phyloP scores from a whole-genome alignment of 2,888 invertebrate genomes.

The Oxytorus armatus region DNA sequence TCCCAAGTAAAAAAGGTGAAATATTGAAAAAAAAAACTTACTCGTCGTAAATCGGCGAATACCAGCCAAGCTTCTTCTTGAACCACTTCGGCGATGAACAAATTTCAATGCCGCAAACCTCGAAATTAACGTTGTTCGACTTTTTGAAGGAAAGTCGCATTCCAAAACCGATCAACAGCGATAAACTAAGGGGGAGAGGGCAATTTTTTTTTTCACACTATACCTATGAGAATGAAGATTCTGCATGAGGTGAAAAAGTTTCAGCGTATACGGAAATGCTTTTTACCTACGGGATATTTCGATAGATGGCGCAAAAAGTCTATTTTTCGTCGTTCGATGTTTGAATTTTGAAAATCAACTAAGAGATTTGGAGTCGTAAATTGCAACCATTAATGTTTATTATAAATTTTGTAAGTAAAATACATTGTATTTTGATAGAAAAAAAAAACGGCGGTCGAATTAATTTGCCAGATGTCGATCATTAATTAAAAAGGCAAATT shows the following conservation, averaged over 20 bases:
- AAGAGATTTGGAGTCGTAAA: too few species aligned
- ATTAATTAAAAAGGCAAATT: too few species aligned
- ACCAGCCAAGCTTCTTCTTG: conserved; percentile 76
- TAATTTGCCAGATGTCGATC: too few species aligned
- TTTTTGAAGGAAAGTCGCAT: conserved; percentile 78
- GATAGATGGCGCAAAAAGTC: not conserved
- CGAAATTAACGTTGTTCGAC: conserved; percentile 74
- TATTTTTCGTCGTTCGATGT: too few species aligned
- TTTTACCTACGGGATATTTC: not conserved
- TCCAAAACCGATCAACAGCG: conserved; percentile 72
- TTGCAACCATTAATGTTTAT: too few species aligned
- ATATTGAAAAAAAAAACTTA: conserved; percentile 69
- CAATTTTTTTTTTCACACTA: not conserved
- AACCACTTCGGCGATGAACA: conserved; percentile 78
- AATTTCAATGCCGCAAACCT: conserved; percentile 77
- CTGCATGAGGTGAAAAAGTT: not conserved
- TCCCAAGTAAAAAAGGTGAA: not conserved
- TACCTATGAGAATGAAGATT: not conserved
- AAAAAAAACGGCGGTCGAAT: too few species aligned
- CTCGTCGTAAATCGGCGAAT: conserved; percentile 75
- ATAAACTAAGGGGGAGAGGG: too few species aligned
- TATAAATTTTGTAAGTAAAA: too few species aligned
- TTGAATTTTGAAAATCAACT: too few species aligned
- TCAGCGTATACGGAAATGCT: not conserved
- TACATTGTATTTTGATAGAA: too few species aligned